A percentile compares a stretch with the other conserved stretches of the same genome.
Conservation (phyloP, 2,888 invertebrate genomes). For the Strigamia transsilvanica region DNA sequence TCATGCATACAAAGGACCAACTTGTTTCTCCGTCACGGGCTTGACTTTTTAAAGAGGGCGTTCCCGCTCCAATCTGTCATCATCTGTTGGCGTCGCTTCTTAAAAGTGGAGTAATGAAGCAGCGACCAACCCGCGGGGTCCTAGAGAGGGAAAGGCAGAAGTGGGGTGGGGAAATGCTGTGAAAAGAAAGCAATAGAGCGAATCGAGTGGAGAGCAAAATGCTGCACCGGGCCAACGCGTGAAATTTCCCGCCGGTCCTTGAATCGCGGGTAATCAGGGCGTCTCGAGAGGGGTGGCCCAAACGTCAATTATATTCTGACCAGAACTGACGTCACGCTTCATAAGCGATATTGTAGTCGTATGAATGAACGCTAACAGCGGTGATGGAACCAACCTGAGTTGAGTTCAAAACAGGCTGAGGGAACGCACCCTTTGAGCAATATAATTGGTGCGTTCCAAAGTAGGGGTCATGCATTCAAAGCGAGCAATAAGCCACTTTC, state of each 20-base stretch:
- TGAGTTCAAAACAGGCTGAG: conserved; percentile 11
- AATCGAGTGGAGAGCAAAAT: conserved; percentile 35
- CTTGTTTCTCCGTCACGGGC: conserved; percentile 27
- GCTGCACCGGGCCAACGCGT: conserved; percentile 35
- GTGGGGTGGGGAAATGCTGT: conserved; percentile 7
- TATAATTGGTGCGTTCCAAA: conserved; percentile 26
- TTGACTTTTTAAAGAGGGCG: conserved; percentile 27
- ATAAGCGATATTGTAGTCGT: conserved; percentile 12
- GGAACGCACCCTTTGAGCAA: conserved; percentile 12
- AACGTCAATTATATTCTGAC: conserved; percentile 35
- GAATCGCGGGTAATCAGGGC: conserved; percentile 27
- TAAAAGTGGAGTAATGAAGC: conserved; percentile 38
- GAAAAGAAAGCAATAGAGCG: conserved; percentile 31
- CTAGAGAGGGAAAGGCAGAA: conserved; percentile 22
- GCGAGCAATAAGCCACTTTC: conserved; percentile 6
- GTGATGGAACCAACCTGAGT: conserved; percentile 38
- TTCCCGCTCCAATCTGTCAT: conserved; percentile 22
- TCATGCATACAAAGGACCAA: conserved; percentile 20
- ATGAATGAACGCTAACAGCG: conserved; percentile 18
- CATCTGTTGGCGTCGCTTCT: conserved; percentile 35
- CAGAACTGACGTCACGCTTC: conserved; percentile 38
- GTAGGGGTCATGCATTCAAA: conserved; percentile 22
- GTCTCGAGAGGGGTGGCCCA: conserved; percentile 30
- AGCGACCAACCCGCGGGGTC: conserved; percentile 25
- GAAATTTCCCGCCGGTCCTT: conserved; percentile 35